phyloP scores from a whole-genome alignment of 1,140 invertebrate genomes.

The Drosophila paulistorum region DNA sequence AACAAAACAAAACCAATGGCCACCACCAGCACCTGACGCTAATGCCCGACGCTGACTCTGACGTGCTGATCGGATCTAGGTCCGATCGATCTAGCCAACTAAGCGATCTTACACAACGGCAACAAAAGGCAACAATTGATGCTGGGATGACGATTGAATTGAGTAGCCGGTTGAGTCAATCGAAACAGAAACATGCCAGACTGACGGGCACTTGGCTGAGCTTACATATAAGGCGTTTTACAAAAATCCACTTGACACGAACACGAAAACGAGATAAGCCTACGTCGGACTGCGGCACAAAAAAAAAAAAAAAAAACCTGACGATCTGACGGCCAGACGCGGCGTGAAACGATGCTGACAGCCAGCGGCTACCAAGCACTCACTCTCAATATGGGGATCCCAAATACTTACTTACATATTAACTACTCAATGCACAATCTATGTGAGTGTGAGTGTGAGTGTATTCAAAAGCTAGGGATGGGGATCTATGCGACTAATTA shows the following conservation, averaged over 20 bases:
- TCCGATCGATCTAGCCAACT: conserved; percentile 8
- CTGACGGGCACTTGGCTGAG: conserved; percentile 74
- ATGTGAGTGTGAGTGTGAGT: conserved; percentile 4
- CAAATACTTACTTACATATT: background rate
- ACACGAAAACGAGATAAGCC: conserved; percentile 61
- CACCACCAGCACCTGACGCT: background rate
- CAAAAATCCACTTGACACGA: conserved; percentile 65
- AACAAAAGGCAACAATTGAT: background rate
- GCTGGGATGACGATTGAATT: conserved; percentile 9
- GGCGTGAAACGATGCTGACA: conserved; percentile 14
- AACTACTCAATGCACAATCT: background rate
- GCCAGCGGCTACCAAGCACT: conserved; percentile 20
- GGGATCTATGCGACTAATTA: background rate
- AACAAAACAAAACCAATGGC: conserved; percentile 14
- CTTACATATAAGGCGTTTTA: conserved; percentile 51
- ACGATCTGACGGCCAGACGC: background rate
- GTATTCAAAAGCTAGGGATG: background rate
- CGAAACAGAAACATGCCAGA: conserved; percentile 68
- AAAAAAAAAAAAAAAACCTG: conserved; percentile 38
- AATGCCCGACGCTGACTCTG: background rate
- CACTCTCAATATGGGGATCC: conserved; percentile 8
- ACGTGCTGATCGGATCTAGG: background rate
- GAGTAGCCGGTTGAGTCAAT: conserved; percentile 61
- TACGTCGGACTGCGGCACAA: conserved; percentile 35
- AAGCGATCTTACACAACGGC: conserved; percentile 29